These are phyloP conservation scores for Okapia johnstoni DNA, from an alignment of 2,113 vertebrate species.

Conservation along the genomic window DNA sequence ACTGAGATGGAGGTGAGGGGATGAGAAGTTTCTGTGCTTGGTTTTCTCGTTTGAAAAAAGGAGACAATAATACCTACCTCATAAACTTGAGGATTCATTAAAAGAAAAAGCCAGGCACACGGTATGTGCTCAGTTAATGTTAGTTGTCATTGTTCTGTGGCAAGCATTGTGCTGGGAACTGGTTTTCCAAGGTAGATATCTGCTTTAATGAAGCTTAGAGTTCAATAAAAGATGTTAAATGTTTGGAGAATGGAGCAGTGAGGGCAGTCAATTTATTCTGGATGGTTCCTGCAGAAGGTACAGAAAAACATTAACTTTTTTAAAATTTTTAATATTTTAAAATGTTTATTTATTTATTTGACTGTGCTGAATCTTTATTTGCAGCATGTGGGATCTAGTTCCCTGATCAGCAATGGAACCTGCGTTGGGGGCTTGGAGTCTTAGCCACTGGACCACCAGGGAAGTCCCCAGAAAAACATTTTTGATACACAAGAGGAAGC, in stretches of 20 bases:
- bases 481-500: background rate
- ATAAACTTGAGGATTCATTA: background rate
- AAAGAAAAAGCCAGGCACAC: background rate
- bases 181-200: background rate
- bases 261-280: background rate
- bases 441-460: background rate
- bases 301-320: background rate
- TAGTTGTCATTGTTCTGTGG: background rate
- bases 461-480: background rate
- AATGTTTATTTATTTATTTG: background rate
- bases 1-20: background rate
- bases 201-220: background rate
- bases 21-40: background rate
- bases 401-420: background rate
- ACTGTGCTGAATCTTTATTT: background rate
- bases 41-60: background rate
- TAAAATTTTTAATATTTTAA: background rate
- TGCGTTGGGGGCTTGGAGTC: background rate
- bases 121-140: background rate
- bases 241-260: background rate
- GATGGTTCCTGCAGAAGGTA: background rate
- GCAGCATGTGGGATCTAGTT: background rate
- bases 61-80: background rate
- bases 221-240: background rate
- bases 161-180: background rate